Conservation (phyloP, 2,797 vertebrate species). For the Menidia menidia region DNA sequence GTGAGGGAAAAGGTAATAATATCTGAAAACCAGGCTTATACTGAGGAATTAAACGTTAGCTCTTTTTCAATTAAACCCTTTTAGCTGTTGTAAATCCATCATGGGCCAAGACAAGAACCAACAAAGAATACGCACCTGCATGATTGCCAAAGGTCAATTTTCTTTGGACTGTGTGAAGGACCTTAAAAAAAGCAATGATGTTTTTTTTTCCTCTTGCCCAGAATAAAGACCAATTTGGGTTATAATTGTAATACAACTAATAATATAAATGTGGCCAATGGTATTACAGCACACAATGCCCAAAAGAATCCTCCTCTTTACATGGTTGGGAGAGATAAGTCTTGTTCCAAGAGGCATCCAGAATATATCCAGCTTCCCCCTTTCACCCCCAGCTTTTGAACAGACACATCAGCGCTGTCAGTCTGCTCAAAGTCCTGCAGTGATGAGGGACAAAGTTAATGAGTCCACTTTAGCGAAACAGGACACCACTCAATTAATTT, state of each 20-base stretch:
- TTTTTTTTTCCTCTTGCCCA: neutral
- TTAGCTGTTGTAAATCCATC: no score
- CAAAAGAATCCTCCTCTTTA: constrained; percentile 24
- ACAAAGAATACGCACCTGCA: neutral
- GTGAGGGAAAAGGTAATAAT: constrained; percentile 18
- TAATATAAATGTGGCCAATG: constrained; percentile 5
- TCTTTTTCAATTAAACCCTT: neutral
- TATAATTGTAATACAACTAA: neutral
- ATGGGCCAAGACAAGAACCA: neutral
- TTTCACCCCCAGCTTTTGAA: constrained; percentile 16
- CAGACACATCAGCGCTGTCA: constrained; percentile 11
- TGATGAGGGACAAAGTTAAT: constrained; percentile 57
- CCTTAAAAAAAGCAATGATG: neutral
- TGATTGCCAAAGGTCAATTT: neutral
- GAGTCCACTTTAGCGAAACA: constrained; percentile 57
- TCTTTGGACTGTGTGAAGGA: neutral
- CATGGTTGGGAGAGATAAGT: constrained; percentile 13
- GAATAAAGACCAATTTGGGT: neutral
- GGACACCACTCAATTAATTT: constrained; percentile 55
- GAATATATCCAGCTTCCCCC: constrained; percentile 25
- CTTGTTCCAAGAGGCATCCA: constrained; percentile 32
- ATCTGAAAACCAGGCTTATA: constrained; percentile 21
- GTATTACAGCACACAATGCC: neutral
- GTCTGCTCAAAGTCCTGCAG: constrained; percentile 17
- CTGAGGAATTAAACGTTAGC: neutral